phyloP scores from a whole-genome alignment of 2,797 vertebrate genomes.

The Scolopax bukidnonensis region DNA sequence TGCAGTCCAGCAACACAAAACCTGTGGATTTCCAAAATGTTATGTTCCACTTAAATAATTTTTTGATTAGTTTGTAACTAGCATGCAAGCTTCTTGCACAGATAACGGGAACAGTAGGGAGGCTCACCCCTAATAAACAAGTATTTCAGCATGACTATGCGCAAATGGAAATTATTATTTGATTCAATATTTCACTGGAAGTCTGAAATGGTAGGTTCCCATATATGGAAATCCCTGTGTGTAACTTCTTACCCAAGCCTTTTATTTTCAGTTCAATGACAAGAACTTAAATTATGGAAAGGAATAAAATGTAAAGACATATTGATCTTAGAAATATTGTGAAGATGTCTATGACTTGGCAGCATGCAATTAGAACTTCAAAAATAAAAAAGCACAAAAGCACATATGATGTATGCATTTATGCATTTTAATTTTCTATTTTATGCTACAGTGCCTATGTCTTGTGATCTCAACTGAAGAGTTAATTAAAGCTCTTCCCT shows the following conservation, averaged over 20 bases:
- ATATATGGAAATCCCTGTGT: background rate
- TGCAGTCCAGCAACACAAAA: background rate
- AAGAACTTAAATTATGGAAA: background rate
- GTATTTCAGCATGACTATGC: background rate
- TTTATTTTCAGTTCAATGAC: background rate
- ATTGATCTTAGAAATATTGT: background rate
- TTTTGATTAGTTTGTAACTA: background rate
- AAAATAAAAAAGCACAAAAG: constrained; percentile 23
- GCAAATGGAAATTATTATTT: background rate
- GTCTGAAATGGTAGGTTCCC: background rate
- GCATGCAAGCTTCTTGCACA: background rate
- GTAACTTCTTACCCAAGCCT: background rate
- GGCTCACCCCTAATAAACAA: background rate
- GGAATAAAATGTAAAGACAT: background rate
- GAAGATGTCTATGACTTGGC: background rate
- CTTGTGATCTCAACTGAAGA: constrained; percentile 13
- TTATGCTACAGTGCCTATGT: background rate
- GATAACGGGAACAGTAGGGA: background rate
- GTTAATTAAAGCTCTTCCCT: background rate
- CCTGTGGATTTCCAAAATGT: background rate
- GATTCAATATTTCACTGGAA: background rate
- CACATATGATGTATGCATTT: background rate
- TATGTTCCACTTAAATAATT: background rate
- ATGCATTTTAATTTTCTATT: constrained; percentile 31
- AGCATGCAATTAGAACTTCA: constrained; percentile 35